A percentile compares a stretch with the other conserved stretches of the same genome.
phyloP scores from a whole-genome alignment of 2,797 vertebrate species.

The Enteromius treurensis region DNA sequence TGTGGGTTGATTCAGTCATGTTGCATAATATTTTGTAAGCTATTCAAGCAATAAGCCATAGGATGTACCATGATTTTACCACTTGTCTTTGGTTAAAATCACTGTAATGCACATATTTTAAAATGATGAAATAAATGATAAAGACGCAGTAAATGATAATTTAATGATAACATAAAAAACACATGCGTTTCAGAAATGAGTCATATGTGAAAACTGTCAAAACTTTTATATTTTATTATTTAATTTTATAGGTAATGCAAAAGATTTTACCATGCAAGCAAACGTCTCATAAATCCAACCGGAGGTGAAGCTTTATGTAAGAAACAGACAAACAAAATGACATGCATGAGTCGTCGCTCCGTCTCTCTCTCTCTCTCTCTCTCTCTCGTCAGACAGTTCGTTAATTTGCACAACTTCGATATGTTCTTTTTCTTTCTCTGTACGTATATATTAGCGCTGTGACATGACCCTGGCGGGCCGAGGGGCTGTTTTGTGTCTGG shows the following conservation, averaged over 20 bases:
- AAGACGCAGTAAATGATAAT: not conserved
- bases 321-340: not conserved
- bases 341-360: not conserved
- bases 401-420: slow-evolving; percentile 81
- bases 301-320: not conserved
- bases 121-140: not conserved
- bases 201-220: not conserved
- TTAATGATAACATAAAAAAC: not conserved
- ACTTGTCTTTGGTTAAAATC: not conserved
- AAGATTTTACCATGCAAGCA: not conserved
- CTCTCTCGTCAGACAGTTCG: slow-evolving; percentile 72
- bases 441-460: slow-evolving; percentile 85
- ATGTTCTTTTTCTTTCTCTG: slow-evolving; percentile 54
- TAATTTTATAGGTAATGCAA: not conserved
- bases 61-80: not conserved
- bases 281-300: not conserved
- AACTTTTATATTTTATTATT: not conserved
- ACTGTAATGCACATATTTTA: not conserved
- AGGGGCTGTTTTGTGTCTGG: slow-evolving; percentile 82
- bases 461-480: slow-evolving; percentile 87
- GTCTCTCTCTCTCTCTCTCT: not conserved
- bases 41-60: not conserved
- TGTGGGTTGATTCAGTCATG: not conserved
- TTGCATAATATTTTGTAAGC: not conserved
- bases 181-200: not conserved